Conservation (phyloP, 2,888 invertebrate species). For the Poecilus cupreus region DNA sequence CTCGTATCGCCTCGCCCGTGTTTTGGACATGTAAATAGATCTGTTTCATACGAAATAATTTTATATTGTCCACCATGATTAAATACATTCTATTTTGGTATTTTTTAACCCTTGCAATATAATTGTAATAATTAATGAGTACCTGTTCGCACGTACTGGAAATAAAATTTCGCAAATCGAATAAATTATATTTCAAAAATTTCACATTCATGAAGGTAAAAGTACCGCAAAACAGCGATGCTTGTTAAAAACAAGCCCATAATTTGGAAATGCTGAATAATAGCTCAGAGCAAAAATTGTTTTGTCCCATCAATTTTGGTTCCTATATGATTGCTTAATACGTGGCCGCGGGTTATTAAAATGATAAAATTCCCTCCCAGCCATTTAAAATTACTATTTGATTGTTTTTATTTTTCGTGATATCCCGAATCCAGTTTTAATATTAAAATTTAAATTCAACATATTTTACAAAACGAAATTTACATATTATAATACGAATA, state of each 20-base stretch:
- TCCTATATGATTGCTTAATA: slow-evolving; percentile 45
- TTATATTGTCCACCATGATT: no score
- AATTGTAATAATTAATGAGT: no score
- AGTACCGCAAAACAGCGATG: slow-evolving; percentile 38
- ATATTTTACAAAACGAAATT: slow-evolving; percentile 36
- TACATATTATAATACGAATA: slow-evolving; percentile 29
- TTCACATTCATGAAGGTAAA: slow-evolving; percentile 33
- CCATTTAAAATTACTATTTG: slow-evolving; percentile 44
- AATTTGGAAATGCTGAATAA: slow-evolving; percentile 46
- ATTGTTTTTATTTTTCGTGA: slow-evolving; percentile 36
- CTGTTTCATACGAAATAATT: no score
- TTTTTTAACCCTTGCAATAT: no score
- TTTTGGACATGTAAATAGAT: no score
- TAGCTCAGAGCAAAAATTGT: slow-evolving; percentile 44
- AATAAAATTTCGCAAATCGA: slow-evolving; percentile 15
- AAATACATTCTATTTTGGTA: no score
- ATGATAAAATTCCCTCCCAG: slow-evolving; percentile 33
- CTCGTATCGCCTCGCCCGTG: no score
- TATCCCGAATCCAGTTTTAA: slow-evolving; percentile 42
- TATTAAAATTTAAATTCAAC: slow-evolving; percentile 32
- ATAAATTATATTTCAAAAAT: slow-evolving; percentile 30
- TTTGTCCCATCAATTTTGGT: slow-evolving; percentile 47
- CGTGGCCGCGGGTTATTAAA: slow-evolving; percentile 6
- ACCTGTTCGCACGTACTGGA: no score
- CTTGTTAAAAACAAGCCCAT: slow-evolving; percentile 47